Base-by-base conservation (phyloP, 2,888 invertebrate genomes). In the Gymnocheta viridis region DNA sequence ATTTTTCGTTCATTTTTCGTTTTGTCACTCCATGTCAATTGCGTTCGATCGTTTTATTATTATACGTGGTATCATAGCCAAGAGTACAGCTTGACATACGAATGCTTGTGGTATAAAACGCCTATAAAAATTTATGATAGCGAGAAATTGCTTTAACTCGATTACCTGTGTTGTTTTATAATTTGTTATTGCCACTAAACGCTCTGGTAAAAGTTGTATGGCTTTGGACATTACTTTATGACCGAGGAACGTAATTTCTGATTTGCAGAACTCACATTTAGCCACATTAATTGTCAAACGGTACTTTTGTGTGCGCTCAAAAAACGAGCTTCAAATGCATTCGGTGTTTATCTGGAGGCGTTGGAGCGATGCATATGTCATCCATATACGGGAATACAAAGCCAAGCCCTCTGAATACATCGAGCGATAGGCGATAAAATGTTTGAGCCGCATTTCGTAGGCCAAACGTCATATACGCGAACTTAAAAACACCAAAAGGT, bases 231-330 rank as follows among this genome's bases (percentile, higher is more conserved):
- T 58, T n/a, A 77, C 49, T 27, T 27, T 66, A n/a, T 77, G 67
- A 0, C 76, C 66, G 0, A 67, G 49, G n/a, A 67, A 77, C 4
- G 58, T 51, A 38, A 78, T 60, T 9, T 69, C 47, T 2, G 56
- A 58, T 49, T 77, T 67, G 17, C 38, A 74, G 27, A 86, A 82
- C 5, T 74, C 64, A 76, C 76, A 86, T 49, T 82, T 84, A 6
- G 72, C 35, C n/a, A 83, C 12, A 24, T 81, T 85, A 35, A 85
- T 74, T n/a, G 66, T 44, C 10, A 85, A 47, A 17, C 49, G n/a
- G 32, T 77, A 32, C 27, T 76, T 17, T 14, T 70, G 51, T 12
- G 82, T 35, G 47, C 77, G 38, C 19, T 70, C 58, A 12, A 81
- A 74, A n/a, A 32, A 84, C 60, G 5, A 80, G 27, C 29, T 35